Evolutionary conservation across 2,113 vertebrate species (phyloP).

Genomic region (Ameiurus melas): DNA sequence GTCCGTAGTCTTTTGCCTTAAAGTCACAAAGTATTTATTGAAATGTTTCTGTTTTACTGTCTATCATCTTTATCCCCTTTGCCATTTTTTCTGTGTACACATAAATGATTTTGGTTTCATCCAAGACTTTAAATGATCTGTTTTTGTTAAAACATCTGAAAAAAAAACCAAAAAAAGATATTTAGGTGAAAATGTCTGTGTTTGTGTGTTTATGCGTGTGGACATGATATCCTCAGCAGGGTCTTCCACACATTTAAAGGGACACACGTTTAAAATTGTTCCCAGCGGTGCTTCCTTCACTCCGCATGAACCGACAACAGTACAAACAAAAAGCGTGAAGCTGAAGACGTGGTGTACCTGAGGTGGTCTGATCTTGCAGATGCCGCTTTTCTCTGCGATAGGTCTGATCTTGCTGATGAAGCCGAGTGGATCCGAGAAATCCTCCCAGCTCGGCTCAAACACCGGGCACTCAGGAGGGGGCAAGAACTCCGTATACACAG

Average conservation of each 20-base stretch:
- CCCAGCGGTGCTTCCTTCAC: neutral
- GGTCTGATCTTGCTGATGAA: conserved; percentile 96
- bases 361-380: conserved; percentile 97
- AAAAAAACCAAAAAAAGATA: no score
- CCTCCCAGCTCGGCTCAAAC: conserved; percentile 94
- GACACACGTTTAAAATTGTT: no score
- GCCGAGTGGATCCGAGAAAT: conserved; percentile 89
- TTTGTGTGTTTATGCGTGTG: neutral
- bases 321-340: neutral
- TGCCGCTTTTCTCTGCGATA: conserved; percentile 93
- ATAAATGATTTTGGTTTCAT: neutral
- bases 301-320: no score
- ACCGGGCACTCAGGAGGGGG: conserved; percentile 95
- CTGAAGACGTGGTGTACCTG: conserved; percentile 70
- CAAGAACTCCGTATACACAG: conserved; percentile 78
- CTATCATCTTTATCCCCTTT: no score
- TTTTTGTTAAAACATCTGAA: neutral
- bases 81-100: no score
- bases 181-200: neutral
- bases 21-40: no score
- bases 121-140: neutral
- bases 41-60: no score
- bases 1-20: no score
- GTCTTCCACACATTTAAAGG: neutral
- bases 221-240: no score